A percentile compares a stretch with the other conserved stretches of the same genome.
Evolutionary conservation across 2,888 invertebrate species (phyloP).

Genomic region (Oxyteleia sp.): DNA sequence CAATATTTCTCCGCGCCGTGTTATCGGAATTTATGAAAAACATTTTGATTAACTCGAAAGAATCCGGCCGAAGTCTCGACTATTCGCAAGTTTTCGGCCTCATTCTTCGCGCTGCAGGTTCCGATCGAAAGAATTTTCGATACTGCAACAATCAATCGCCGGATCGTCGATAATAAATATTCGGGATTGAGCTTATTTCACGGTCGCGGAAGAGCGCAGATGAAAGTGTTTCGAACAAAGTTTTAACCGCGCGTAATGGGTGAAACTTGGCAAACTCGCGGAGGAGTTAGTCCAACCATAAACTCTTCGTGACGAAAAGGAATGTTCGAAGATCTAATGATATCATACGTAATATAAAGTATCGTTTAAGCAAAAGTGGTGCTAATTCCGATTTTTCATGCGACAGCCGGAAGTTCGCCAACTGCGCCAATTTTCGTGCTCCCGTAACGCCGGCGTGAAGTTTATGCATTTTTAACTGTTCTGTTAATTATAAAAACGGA

Average conservation of each 20-base stretch:
- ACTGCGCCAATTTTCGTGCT: conserved; percentile 20
- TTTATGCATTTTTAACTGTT: conserved; percentile 38
- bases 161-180: conserved; percentile 79
- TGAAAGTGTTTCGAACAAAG: conserved; percentile 87
- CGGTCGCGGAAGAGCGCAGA: conserved; percentile 83
- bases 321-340: conserved; percentile 69
- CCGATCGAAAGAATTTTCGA: conserved; percentile 2
- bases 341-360: conserved; percentile 61
- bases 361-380: conserved; percentile 38
- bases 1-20: neutral
- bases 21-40: neutral
- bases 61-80: neutral
- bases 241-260: conserved; percentile 86
- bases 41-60: conserved; percentile 3
- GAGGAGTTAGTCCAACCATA: conserved; percentile 83
- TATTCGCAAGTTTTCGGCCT: neutral
- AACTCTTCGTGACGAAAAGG: conserved; percentile 77
- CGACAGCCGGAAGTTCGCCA: conserved; percentile 11
- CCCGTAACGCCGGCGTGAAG: conserved; percentile 4
- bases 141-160: conserved; percentile 30
- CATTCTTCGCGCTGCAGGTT: neutral
- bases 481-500: conserved; percentile 16
- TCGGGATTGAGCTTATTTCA: conserved; percentile 84
- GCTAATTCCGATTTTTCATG: conserved; percentile 48
- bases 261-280: conserved; percentile 85